These are phyloP conservation scores for Priocnemis perturbator DNA, from an alignment of 2,888 invertebrate genomes.

Conservation along the genomic window DNA sequence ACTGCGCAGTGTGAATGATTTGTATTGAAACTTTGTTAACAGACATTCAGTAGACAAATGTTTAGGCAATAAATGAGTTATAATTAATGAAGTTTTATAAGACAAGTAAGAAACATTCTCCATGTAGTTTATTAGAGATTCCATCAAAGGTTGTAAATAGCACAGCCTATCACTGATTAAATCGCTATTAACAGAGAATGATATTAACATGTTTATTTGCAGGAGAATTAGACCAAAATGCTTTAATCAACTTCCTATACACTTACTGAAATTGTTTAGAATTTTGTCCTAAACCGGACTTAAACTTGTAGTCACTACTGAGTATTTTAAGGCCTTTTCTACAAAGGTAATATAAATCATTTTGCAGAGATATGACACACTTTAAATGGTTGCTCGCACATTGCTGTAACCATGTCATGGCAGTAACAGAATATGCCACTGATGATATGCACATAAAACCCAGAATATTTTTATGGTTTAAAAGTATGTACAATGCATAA, in stretches of 20 bases:
- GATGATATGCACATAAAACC: conserved; percentile 11
- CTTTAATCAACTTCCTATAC: conserved; percentile 16
- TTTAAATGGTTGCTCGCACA: conserved; percentile 36
- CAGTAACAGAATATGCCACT: conserved; percentile 16
- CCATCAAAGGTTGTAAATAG: conserved; percentile 59
- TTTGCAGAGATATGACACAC: conserved; percentile 59
- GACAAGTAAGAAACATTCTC: conserved; percentile 55
- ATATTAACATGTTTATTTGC: conserved; percentile 15
- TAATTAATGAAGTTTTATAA: conserved; percentile 53
- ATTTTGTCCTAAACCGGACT: conserved; percentile 40
- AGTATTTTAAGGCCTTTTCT: conserved; percentile 65
- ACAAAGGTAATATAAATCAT: conserved; percentile 57
- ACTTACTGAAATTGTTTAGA: conserved; percentile 62
- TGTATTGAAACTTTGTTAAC: conserved; percentile 52
- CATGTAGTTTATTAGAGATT: conserved; percentile 58
- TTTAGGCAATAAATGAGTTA: conserved; percentile 56
- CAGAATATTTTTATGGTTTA: background rate
- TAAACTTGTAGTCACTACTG: conserved; percentile 57
- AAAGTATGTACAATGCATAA: background rate
- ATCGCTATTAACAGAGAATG: conserved; percentile 39
- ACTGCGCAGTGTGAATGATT: conserved; percentile 50
- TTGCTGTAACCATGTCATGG: conserved; percentile 50
- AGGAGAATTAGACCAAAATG: conserved; percentile 9
- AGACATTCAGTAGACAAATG: conserved; percentile 33
- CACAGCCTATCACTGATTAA: conserved; percentile 59